These are phyloP conservation scores for Apis laboriosa DNA, from an alignment of 1,140 invertebrate genomes.

Conservation along the genomic window DNA sequence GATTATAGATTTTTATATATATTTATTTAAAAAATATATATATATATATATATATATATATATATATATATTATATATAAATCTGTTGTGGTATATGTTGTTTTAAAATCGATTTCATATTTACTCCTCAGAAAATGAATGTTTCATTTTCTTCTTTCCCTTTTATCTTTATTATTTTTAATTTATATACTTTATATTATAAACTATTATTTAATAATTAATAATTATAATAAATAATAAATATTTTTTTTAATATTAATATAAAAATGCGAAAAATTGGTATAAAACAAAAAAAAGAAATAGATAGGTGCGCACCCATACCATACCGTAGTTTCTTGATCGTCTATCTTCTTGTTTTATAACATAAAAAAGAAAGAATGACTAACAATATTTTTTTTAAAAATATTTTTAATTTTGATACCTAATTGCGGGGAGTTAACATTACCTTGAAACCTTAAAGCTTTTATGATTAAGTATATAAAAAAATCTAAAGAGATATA, in stretches of 20 bases:
- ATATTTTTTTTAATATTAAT: background rate
- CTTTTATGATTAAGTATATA: background rate
- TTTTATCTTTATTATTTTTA: background rate
- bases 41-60: background rate
- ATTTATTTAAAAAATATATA: background rate
- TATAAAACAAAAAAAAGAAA: slow-evolving; percentile 32
- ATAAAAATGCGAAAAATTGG: background rate
- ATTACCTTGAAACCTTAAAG: slow-evolving; percentile 24
- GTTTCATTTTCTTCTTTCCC: background rate
- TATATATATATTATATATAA: background rate
- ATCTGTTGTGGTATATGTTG: background rate
- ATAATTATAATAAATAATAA: background rate
- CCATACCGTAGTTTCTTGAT: slow-evolving; percentile 31
- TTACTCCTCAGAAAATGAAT: background rate
- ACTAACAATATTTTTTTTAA: background rate
- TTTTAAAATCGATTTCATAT: background rate
- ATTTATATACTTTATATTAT: background rate
- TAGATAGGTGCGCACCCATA: slow-evolving; percentile 78
- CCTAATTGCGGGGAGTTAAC: slow-evolving; percentile 78
- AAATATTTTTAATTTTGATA: slow-evolving; percentile 46
- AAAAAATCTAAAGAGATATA: background rate
- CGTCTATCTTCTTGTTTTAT: background rate
- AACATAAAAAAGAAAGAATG: background rate
- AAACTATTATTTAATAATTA: background rate
- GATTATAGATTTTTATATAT: background rate